Evolutionary conservation across 2,113 vertebrate genomes (phyloP), one percentile per base, ranked within the genome.

Genomic region (Phylloscopus trochiloides): DNA sequence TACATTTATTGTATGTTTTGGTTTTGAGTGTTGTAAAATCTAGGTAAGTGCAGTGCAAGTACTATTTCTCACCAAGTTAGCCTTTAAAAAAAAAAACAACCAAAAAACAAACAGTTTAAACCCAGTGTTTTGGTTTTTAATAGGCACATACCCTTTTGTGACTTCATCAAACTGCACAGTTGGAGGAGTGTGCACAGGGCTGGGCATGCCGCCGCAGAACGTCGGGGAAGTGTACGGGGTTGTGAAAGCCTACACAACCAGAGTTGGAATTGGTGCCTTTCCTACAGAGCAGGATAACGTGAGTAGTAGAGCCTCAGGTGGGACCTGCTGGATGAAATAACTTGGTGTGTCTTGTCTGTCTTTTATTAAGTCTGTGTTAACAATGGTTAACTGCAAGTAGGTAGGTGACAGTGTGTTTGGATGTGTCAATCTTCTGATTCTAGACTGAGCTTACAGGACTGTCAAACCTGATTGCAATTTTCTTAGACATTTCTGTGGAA

Each of bases 91-190:
- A 16, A 11, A 36, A 4, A n/a, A n/a, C n/a, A n/a, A 34, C 34
- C 34, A 34, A 5, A 7, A 42, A 15, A 55, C 32, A 16, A 45
- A 1, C 12, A 17, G 98, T 54, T 85, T 51, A 34, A 90, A 74
- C 10, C 2, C 13, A 32, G 0, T 91, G 13, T 36, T 66, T 59
- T 91, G 54, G 11, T 87, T 70, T 72, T 94, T 57, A 48, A 89
- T 95, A 99, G 99, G 99, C 31, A 99, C 99, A 6, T 99, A 99
- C 34, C 99, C 99, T 17, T 99, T 99, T 82, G 99, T 99, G 94
- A 99, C 99, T 9, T 99, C 99, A 14, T 99, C 99, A 42, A 99
- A 99, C 98, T 99, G 99, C 95, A 99, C 99, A 6, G 99, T 99
- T 94, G 99, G 99, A 57, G 99, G 99, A 11, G 99, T 99, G 54